Base-by-base conservation (phyloP, 2,797 vertebrate genomes). In the Ceyx erithaca region DNA sequence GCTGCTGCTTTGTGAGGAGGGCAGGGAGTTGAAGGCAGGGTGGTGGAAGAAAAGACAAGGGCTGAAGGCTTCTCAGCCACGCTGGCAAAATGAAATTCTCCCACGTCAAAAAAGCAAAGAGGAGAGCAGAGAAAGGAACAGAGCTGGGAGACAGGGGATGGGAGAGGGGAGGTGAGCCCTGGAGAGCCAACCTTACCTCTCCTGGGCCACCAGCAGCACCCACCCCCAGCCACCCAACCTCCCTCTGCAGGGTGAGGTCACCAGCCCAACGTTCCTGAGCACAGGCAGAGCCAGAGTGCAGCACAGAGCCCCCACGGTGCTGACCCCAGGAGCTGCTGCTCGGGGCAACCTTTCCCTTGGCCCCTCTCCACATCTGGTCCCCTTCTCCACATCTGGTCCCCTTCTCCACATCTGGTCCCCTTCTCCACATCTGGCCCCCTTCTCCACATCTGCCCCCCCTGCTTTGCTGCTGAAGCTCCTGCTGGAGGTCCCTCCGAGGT, bases 281-380 rank as follows among this genome's bases (percentile, higher is more conserved):
- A 9, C 71, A 22, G 49, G 37, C 79, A n/a, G 57, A 66, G 54
- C 54, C 15, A 2, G 7, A 0, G 5, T 5, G 28, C 64, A 37
- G 57, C 84, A n/a, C 51, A 41, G 45, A 9, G 2, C 83, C 28
- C 3, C 30, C 1, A 0, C 5, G 28, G 14, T 51, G 41, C 35
- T 51, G 30, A 21, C 63, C 69, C 63, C 58, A 10, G 23, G 67
- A 41, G 26, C 52, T 30, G 26, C 45, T 45, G 58, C 82, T 63
- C 8, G 33, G 63, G 66, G 18, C 46, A 54, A 12, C 8, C 2
- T 5, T 4, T 1, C 23, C 1, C 18, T n/a, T 10, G 4, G 4
- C 51, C 57, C 3, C 0, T 10, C 13, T 9, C 0, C 30, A 12
- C 57, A 40, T 43, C 70, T 35, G 70, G n/a, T n/a, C 43, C 63